Percentiles rank a stretch among this genome's conserved stretches.
These are phyloP conservation scores for Himalopsyche kuldschensis DNA, from an alignment of 2,888 invertebrate species.

Conservation along the genomic window DNA sequence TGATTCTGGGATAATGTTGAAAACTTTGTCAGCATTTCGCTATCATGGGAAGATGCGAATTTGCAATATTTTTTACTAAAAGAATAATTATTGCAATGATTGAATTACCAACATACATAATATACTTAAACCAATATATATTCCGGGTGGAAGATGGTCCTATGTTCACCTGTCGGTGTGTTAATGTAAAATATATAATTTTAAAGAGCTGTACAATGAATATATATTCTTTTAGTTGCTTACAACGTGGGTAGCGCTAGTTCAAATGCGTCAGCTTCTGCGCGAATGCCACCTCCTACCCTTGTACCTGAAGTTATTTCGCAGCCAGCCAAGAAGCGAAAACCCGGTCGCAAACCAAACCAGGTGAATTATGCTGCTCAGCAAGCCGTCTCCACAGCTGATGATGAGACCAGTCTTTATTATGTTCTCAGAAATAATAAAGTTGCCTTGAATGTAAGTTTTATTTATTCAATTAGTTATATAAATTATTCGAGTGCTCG, in stretches of 20 bases:
- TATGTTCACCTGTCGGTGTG: too few relatives aligned
- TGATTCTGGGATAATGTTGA: background rate
- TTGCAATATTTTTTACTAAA: background rate
- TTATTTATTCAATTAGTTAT: background rate
- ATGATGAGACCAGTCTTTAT: slow-evolving; percentile 84
- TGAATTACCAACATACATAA: background rate
- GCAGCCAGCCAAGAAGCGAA: slow-evolving; percentile 47
- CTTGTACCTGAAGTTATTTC: slow-evolving; percentile 47
- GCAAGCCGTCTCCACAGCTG: slow-evolving; percentile 58
- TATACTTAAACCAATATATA: background rate
- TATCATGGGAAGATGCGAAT: too few relatives aligned
- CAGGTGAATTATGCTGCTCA: slow-evolving; percentile 51
- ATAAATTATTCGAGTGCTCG: background rate
- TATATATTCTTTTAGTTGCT: background rate
- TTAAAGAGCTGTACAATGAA: too few relatives aligned
- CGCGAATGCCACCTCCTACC: slow-evolving; percentile 52
- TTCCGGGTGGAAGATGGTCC: too few relatives aligned
- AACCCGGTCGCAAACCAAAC: slow-evolving; percentile 47
- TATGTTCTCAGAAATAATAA: slow-evolving; percentile 82
- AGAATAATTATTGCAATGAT: background rate
- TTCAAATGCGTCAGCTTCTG: slow-evolving; percentile 56
- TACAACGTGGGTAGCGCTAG: slow-evolving; percentile 47
- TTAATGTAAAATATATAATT: too few relatives aligned
- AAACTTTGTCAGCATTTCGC: background rate
- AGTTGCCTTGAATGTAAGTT: slow-evolving; percentile 72